Evolutionary conservation across 2,888 invertebrate genomes (phyloP).

Genomic region (Macrophya annulata): DNA sequence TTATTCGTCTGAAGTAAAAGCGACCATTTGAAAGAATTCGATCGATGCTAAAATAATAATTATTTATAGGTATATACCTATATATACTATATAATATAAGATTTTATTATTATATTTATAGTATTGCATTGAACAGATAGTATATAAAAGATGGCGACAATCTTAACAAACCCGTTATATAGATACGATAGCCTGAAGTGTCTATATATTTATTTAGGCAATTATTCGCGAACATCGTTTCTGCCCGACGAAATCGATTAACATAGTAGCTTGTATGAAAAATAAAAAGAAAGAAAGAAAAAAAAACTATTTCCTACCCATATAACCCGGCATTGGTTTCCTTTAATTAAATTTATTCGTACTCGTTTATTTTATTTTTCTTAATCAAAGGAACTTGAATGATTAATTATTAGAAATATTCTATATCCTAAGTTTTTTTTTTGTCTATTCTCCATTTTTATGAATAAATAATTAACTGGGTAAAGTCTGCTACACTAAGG

Average conservation of each 20-base stretch:
- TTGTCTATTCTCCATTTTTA: no score
- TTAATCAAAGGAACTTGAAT: not conserved
- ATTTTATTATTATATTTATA: not conserved
- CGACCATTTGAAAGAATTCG: not conserved
- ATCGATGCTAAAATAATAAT: not conserved
- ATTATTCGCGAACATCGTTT: not conserved
- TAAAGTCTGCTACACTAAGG: no score
- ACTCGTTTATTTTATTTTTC: not conserved
- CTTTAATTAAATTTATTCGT: not conserved
- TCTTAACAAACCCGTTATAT: not conserved
- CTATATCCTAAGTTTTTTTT: no score
- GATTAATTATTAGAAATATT: not conserved
- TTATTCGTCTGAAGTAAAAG: no score
- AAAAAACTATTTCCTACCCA: not conserved
- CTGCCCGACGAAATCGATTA: not conserved
- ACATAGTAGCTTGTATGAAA: not conserved
- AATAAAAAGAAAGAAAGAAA: not conserved
- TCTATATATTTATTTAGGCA: not conserved
- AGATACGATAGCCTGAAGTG: not conserved
- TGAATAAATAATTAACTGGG: no score
- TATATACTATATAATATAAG: not conserved
- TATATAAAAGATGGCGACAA: slow-evolving; percentile 18
- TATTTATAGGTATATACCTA: not conserved
- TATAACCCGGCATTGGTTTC: no score
- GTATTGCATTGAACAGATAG: not conserved